phyloP scores from a whole-genome alignment of 1,140 invertebrate species.

The Armadillidium nasatum region DNA sequence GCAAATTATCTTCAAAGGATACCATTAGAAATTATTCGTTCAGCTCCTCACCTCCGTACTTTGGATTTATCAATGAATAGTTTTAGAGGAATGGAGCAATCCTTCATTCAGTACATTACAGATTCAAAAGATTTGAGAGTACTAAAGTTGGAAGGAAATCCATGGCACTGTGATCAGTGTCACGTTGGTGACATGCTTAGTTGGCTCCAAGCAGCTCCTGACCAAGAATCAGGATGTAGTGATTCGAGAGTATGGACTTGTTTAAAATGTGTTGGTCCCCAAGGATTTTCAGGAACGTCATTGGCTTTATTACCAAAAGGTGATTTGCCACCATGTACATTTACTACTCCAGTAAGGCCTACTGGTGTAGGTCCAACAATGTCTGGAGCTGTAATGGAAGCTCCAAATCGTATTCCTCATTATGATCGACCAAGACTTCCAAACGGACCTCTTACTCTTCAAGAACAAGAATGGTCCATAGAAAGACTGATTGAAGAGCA shows the following conservation, averaged over 20 bases:
- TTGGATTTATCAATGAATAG: conserved; percentile 62
- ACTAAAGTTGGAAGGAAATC: conserved; percentile 59
- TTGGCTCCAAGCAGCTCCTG: conserved; percentile 46
- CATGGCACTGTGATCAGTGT: conserved; percentile 64
- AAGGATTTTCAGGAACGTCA: conserved; percentile 33
- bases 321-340: conserved; percentile 35
- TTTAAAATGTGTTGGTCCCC: conserved; percentile 40
- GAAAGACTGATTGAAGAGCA: conserved; percentile 28
- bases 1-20: conserved; percentile 56
- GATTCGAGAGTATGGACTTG: conserved; percentile 43
- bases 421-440: conserved; percentile 33
- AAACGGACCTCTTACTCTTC: conserved; percentile 32
- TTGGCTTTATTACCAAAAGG: conserved; percentile 49
- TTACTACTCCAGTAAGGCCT: conserved; percentile 30
- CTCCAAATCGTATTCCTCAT: conserved; percentile 11
- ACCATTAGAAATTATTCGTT: conserved; percentile 55
- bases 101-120: conserved; percentile 55
- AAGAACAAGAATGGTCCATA: conserved; percentile 34
- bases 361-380: conserved; percentile 33
- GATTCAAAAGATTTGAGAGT: conserved; percentile 46
- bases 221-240: conserved; percentile 41
- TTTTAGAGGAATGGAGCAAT: conserved; percentile 57
- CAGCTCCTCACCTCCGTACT: conserved; percentile 55
- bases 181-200: conserved; percentile 47
- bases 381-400: conserved; percentile 26